Evolutionary conservation across 1,140 invertebrate genomes (phyloP), one percentile per base, ranked within the genome.

Genomic region (Zelostemma sp.): DNA sequence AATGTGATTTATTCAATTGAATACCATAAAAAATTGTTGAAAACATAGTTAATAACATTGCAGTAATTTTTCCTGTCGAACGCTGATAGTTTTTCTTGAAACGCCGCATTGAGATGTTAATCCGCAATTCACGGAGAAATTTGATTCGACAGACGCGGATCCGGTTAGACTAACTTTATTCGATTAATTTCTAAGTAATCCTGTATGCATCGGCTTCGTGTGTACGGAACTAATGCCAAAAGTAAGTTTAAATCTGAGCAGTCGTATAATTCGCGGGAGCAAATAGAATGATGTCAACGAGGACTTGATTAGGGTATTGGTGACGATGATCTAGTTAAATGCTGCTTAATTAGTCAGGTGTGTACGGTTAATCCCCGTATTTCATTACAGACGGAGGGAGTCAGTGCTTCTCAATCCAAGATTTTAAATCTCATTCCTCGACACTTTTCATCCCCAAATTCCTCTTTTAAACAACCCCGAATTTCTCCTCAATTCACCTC

Each of bases 331-430:
- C 77, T 75, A 75, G 74, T 82, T 82, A 80, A 78, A 63, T 61
- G 56, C 74, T 78, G 76, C 77, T 80, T 82, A 80, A 82, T 82
- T 82, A 82, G 76, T 78, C 76, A 80, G 76, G 80, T 82, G 76
- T 79, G 75, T 78, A 79, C 73, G 74, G 75, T 74, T 80, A 82
- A 80, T 79, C 80, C 76, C 74, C 53, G 76, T 76, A 82, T 82
- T 80, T 74, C 78, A 80, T 80, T 82, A 79, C 71, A 54, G 43
- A 43, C 63, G 48, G 73, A 69, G 76, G 77, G 73, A 50, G 73
- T 47, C 77, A 73, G 73, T 17, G 72, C 46, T 58, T 76, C 70
- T 73, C 74, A 73, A 69, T 35, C 63, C 21, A 28, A 56, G 6
- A n/a, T n/a, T n/a, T n/a, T 35, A 6, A 35, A 35, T 5, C 3